These are phyloP conservation scores for Bemisia tabaci DNA, from an alignment of 1,140 invertebrate species.

Conservation along the genomic window DNA sequence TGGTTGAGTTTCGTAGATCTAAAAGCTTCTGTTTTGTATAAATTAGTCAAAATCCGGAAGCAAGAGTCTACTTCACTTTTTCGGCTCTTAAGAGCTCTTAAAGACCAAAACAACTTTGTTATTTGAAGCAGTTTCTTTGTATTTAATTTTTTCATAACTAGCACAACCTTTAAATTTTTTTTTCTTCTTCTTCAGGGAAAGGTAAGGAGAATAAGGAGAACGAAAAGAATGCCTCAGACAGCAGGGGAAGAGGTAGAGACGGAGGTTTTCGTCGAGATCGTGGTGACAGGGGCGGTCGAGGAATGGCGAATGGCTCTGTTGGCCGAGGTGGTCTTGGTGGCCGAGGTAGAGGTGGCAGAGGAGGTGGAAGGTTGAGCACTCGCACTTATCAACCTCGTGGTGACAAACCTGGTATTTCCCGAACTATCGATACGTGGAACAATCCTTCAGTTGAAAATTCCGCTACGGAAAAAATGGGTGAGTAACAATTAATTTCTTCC, in stretches of 20 bases:
- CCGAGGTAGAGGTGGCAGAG: slow-evolving; percentile 36
- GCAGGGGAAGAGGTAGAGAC: slow-evolving; percentile 33
- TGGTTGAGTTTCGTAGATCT: too few species aligned
- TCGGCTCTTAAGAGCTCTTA: too few species aligned
- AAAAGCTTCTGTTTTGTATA: too few species aligned
- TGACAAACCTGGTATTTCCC: slow-evolving; percentile 23
- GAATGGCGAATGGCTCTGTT: slow-evolving; percentile 23
- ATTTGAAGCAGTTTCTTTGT: too few species aligned
- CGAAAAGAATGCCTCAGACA: slow-evolving; percentile 38
- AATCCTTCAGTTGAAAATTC: slow-evolving; percentile 29
- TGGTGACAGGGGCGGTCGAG: slow-evolving; percentile 38
- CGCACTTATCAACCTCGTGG: slow-evolving; percentile 35
- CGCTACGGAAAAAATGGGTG: slow-evolving; percentile 19
- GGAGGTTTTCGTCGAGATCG: slow-evolving; percentile 32
- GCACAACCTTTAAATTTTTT: too few species aligned
- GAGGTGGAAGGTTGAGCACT: slow-evolving; percentile 24
- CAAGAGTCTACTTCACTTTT: too few species aligned
- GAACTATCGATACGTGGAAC: slow-evolving; percentile 45
- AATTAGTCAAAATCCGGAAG: too few species aligned
- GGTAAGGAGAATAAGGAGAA: slow-evolving; percentile 46
- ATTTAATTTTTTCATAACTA: too few species aligned
- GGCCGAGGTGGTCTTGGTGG: slow-evolving; percentile 39
- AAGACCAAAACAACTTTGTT: too few species aligned
- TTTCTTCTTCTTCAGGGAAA: slow-evolving; percentile 29
- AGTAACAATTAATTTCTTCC: too few species aligned